phyloP scores from a whole-genome alignment of 2,113 vertebrate species.

The Python bivittatus region DNA sequence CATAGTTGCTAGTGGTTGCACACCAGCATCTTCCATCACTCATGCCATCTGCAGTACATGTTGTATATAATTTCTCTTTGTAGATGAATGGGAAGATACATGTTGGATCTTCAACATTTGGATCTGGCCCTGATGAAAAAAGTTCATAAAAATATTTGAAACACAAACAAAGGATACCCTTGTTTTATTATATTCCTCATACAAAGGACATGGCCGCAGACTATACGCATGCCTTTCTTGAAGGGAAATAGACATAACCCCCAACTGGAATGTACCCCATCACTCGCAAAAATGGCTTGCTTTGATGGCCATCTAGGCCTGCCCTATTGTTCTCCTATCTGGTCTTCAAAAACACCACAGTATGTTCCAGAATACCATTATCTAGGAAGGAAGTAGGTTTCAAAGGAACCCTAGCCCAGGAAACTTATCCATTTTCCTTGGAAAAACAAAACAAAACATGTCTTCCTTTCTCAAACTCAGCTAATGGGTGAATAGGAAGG shows the following conservation, averaged over 20 bases:
- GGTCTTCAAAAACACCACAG: too few species aligned
- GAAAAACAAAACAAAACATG: too few species aligned
- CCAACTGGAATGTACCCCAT: background rate
- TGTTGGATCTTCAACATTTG: background rate
- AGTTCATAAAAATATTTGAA: background rate
- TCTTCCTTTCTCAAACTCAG: too few species aligned
- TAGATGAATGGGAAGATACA: conserved; percentile 37
- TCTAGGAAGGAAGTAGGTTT: too few species aligned
- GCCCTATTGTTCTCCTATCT: too few species aligned
- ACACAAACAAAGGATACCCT: background rate
- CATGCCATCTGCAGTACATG: conserved; percentile 16
- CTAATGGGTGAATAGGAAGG: too few species aligned
- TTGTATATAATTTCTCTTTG: conserved; percentile 11
- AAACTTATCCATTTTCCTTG: too few species aligned
- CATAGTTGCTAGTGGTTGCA: conserved; percentile 31
- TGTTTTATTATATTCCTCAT: background rate
- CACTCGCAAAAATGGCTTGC: background rate
- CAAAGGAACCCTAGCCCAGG: too few species aligned
- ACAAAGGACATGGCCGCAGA: background rate
- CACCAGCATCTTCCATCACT: conserved; percentile 28
- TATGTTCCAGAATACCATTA: too few species aligned
- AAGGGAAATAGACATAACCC: background rate
- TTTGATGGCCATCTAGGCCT: background rate
- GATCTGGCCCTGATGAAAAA: conserved; percentile 1
- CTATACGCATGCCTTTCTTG: background rate